Conservation (phyloP, 2,113 vertebrate species). For the Chloropsis cyanopogon region DNA sequence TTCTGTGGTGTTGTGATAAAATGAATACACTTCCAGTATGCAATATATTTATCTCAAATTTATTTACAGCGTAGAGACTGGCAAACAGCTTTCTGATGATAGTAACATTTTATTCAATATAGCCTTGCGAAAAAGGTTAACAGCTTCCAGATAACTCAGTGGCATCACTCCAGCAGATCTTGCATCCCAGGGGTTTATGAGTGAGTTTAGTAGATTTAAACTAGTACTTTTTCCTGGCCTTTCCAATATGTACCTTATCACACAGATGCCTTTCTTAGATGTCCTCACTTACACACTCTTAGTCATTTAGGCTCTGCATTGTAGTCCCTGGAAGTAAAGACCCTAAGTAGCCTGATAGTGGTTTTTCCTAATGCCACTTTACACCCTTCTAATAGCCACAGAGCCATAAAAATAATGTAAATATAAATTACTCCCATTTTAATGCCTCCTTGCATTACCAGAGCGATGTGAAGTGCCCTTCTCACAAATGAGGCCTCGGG, state of each 20-base stretch:
- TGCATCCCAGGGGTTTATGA: background rate
- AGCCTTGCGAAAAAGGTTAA: background rate
- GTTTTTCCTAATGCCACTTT: slow-evolving; percentile 3
- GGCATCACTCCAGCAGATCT: background rate
- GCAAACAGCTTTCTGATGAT: background rate
- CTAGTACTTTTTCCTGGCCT: background rate
- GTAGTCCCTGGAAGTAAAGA: background rate
- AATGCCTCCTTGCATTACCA: background rate
- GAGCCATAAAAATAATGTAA: slow-evolving; percentile 38
- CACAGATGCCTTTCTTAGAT: background rate
- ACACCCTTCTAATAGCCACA: background rate
- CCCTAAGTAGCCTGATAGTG: background rate
- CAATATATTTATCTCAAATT: background rate
- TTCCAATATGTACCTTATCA: background rate
- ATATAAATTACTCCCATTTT: slow-evolving; percentile 20
- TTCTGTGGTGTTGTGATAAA: background rate
- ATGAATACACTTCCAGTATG: background rate
- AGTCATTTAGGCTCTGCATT: background rate
- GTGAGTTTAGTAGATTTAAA: background rate
- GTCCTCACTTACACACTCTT: background rate
- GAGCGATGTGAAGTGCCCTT: background rate
- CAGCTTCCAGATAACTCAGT: background rate
- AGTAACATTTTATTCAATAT: background rate
- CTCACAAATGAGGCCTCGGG: background rate
- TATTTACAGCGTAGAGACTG: background rate